phyloP scores from a whole-genome alignment of 2,797 vertebrate species.

The Tapera naevia region DNA sequence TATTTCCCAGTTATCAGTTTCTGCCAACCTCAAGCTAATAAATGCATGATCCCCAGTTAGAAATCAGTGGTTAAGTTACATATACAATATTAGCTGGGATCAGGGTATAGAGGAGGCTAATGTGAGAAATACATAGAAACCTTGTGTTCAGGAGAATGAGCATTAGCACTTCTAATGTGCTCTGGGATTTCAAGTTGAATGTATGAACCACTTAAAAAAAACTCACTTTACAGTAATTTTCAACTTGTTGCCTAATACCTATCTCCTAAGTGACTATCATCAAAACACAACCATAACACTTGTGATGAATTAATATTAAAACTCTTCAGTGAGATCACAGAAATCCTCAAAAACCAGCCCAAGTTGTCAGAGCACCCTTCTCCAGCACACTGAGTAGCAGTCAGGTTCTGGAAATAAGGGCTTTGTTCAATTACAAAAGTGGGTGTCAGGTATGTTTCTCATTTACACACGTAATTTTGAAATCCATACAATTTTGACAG shows the following conservation, averaged over 20 bases:
- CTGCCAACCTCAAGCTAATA: constrained; percentile 10
- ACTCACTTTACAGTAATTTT: constrained; percentile 60
- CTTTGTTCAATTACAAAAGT: constrained; percentile 40
- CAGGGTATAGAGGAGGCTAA: background rate
- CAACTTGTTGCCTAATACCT: constrained; percentile 64
- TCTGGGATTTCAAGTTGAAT: constrained; percentile 59
- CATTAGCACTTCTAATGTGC: constrained; percentile 50
- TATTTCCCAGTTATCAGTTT: constrained; percentile 3
- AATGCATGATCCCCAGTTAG: background rate
- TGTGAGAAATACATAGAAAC: constrained; percentile 11
- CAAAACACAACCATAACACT: constrained; percentile 61
- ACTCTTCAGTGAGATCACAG: constrained; percentile 53
- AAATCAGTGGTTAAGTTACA: constrained; percentile 10
- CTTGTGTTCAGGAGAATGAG: constrained; percentile 10
- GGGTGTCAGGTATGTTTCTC: background rate
- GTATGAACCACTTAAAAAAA: constrained; percentile 16
- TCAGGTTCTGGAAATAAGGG: constrained; percentile 45
- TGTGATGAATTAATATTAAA: constrained; percentile 58
- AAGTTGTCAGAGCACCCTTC: constrained; percentile 41
- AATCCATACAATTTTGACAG: constrained; percentile 28
- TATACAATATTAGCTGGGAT: background rate
- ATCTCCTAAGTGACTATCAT: constrained; percentile 67
- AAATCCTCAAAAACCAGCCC: constrained; percentile 39
- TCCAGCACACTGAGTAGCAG: constrained; percentile 32
- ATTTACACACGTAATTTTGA: constrained; percentile 49